phyloP scores from a whole-genome alignment of 2,797 vertebrate genomes.

The Cyprinodon diabolis region DNA sequence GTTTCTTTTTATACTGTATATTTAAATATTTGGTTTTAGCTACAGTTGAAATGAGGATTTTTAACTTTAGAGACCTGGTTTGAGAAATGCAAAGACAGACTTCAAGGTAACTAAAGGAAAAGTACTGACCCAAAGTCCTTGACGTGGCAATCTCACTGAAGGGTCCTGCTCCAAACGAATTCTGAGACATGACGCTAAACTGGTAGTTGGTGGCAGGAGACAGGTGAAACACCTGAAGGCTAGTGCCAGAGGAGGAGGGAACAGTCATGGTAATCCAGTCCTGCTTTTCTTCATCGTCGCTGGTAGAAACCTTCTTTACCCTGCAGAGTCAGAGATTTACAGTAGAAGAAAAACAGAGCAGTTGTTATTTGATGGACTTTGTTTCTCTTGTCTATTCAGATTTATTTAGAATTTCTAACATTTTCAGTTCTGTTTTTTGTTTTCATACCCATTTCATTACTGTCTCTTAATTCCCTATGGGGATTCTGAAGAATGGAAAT shows the following conservation, averaged over 20 bases:
- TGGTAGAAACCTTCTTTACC: slow-evolving; percentile 81
- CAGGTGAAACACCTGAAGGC: slow-evolving; percentile 84
- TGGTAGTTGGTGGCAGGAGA: slow-evolving; percentile 87
- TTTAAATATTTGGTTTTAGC: not conserved
- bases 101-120: not conserved
- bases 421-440: too few relatives aligned
- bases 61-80: not conserved
- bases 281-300: slow-evolving; percentile 67
- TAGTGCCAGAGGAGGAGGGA: slow-evolving; percentile 70
- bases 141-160: slow-evolving; percentile 88
- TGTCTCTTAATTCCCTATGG: too few relatives aligned
- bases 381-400: too few relatives aligned
- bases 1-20: not conserved
- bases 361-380: too few relatives aligned
- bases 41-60: too few relatives aligned
- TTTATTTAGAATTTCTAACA: too few relatives aligned
- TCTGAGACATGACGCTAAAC: slow-evolving; percentile 92
- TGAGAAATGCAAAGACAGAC: not conserved
- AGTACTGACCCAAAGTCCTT: slow-evolving; percentile 78
- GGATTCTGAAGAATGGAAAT: too few relatives aligned
- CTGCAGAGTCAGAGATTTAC: slow-evolving; percentile 69
- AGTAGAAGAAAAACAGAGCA: slow-evolving; percentile 55
- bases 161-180: slow-evolving; percentile 91
- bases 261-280: slow-evolving; percentile 88
- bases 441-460: too few relatives aligned